phyloP scores from a whole-genome alignment of 2,888 invertebrate genomes.

The Platynereis dumerilii region DNA sequence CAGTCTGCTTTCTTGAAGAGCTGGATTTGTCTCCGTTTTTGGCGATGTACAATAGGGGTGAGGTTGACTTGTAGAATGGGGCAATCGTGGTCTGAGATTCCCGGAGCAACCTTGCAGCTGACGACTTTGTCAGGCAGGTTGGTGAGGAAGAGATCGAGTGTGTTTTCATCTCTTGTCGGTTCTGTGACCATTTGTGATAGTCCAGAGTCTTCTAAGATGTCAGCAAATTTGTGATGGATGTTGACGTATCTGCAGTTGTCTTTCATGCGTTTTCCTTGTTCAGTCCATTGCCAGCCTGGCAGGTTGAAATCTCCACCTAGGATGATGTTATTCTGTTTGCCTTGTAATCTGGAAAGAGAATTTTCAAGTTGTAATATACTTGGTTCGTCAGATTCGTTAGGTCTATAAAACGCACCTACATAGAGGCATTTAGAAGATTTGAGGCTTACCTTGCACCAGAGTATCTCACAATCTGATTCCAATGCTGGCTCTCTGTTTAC shows the following conservation, averaged over 20 bases:
- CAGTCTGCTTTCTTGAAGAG: neutral
- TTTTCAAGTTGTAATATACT: neutral
- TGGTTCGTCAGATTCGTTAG: neutral
- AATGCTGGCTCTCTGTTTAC: neutral
- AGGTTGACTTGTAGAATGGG: neutral
- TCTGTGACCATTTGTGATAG: neutral
- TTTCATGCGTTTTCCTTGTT: neutral
- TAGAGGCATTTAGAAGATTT: neutral
- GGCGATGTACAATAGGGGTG: neutral
- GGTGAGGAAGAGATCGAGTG: neutral
- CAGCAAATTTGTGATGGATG: neutral
- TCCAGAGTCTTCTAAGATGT: neutral
- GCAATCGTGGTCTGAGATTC: conserved; percentile 1
- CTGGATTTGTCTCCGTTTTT: neutral
- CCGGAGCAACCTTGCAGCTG: neutral
- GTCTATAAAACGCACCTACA: neutral
- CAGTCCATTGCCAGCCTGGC: neutral
- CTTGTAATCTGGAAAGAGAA: neutral
- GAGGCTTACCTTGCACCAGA: neutral
- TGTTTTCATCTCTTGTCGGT: neutral
- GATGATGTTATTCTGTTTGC: neutral
- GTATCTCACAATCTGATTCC: neutral
- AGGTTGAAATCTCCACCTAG: neutral
- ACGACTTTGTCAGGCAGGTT: neutral
- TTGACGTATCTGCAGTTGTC: neutral